Evolutionary conservation across 2,888 invertebrate genomes (phyloP).

Genomic region (Parnassius smintheus): DNA sequence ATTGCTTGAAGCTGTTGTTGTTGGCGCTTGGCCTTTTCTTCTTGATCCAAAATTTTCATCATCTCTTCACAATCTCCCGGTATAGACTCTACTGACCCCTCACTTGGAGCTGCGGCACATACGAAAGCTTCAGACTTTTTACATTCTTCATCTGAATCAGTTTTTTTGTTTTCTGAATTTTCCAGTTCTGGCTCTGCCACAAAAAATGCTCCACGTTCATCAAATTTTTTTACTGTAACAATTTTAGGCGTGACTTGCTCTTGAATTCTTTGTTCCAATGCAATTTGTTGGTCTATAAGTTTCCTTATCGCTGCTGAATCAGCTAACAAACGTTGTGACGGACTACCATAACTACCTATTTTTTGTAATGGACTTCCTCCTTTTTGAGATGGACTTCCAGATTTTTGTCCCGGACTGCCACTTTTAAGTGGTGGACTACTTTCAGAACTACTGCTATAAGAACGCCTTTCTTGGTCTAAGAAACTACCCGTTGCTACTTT

Average conservation of each 20-base stretch:
- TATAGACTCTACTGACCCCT: slow-evolving; percentile 74
- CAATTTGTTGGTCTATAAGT: slow-evolving; percentile 74
- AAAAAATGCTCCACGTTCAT: slow-evolving; percentile 74
- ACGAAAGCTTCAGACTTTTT: slow-evolving; percentile 66
- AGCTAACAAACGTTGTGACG: slow-evolving; percentile 69
- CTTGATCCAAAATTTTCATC: slow-evolving; percentile 81
- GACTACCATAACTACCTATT: slow-evolving; percentile 69
- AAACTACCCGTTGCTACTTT: slow-evolving; percentile 73
- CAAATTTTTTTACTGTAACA: slow-evolving; percentile 71
- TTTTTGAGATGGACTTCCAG: slow-evolving; percentile 74
- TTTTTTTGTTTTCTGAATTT: slow-evolving; percentile 39
- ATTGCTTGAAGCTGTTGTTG: slow-evolving; percentile 36
- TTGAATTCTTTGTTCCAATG: slow-evolving; percentile 65
- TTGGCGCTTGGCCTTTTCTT: slow-evolving; percentile 59
- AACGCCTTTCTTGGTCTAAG: slow-evolving; percentile 74
- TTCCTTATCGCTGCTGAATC: slow-evolving; percentile 75
- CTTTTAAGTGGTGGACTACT: slow-evolving; percentile 78
- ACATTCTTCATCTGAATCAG: slow-evolving; percentile 66
- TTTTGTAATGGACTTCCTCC: slow-evolving; percentile 74
- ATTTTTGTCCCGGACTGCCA: slow-evolving; percentile 58
- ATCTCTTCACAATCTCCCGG: slow-evolving; percentile 82
- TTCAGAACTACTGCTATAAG: slow-evolving; percentile 81
- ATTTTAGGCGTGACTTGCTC: slow-evolving; percentile 66
- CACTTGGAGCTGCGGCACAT: slow-evolving; percentile 72
- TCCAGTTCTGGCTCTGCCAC: slow-evolving; percentile 62